Evolutionary conservation across 2,113 vertebrate species (phyloP).

Genomic region (Otis tarda): DNA sequence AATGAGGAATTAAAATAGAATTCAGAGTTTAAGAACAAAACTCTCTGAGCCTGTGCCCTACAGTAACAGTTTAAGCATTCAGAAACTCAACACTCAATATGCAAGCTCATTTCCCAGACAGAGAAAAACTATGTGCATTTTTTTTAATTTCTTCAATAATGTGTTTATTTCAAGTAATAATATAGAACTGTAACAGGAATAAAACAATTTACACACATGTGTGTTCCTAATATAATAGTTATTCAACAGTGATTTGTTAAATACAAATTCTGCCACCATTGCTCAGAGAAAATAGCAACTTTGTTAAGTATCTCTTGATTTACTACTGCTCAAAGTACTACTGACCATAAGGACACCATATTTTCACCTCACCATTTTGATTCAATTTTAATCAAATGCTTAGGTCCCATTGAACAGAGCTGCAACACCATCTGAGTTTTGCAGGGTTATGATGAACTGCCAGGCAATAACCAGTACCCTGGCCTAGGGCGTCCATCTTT

Average conservation of each 20-base stretch:
- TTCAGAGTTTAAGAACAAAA: neutral
- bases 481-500: neutral
- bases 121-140: neutral
- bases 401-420: neutral
- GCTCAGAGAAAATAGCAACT: neutral
- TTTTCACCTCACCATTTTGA: neutral
- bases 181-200: neutral
- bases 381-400: neutral
- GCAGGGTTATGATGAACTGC: neutral
- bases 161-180: neutral
- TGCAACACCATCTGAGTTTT: neutral
- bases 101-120: neutral
- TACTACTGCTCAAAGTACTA: neutral
- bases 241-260: neutral
- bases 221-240: neutral
- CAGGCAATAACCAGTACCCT: neutral
- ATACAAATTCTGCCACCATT: neutral
- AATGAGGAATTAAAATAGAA: neutral
- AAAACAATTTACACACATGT: accelerated
- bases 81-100: neutral
- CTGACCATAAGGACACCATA: neutral
- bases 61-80: neutral
- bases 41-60: neutral
- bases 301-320: neutral
- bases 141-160: neutral